A percentile compares a stretch with the other conserved stretches of the same genome.
These are phyloP conservation scores for Neosilurus hyrtlii DNA, from an alignment of 2,797 vertebrate genomes.

Conservation along the genomic window DNA sequence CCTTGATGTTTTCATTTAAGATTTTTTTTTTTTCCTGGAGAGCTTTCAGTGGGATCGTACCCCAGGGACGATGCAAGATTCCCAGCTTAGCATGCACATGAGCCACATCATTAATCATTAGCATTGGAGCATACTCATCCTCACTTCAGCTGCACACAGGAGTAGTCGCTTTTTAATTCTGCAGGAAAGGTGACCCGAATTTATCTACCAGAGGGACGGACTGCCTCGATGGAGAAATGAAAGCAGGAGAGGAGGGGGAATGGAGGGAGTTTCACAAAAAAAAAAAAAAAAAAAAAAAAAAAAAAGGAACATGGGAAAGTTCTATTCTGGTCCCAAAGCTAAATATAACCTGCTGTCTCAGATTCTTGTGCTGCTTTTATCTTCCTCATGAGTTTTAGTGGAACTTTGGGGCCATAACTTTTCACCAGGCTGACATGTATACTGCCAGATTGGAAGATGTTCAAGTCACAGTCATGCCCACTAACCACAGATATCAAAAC, in stretches of 20 bases:
- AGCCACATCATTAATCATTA: constrained; percentile 52
- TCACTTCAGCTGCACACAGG: constrained; percentile 42
- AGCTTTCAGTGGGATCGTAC: constrained; percentile 48
- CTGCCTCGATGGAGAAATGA: constrained; percentile 35
- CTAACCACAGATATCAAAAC: constrained; percentile 40
- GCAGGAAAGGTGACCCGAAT: constrained; percentile 31
- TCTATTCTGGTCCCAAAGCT: constrained; percentile 40
- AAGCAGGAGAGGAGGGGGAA: constrained; percentile 2
- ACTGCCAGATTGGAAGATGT: constrained; percentile 23
- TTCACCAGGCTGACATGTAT: constrained; percentile 46
- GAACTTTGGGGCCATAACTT: constrained; percentile 45
- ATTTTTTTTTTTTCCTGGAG: constrained; percentile 38
- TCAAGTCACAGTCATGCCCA: constrained; percentile 34
- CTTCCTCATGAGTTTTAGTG: constrained; percentile 45
- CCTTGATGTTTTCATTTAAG: constrained; percentile 54
- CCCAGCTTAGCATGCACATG: constrained; percentile 36
- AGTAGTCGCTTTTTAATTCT: constrained; percentile 45
- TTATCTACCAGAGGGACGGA: constrained; percentile 27
- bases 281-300: constrained; percentile 4
- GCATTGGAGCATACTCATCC: constrained; percentile 43
- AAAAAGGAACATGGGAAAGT: constrained; percentile 46
- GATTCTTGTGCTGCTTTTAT: constrained; percentile 42
- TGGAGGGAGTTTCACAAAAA: constrained; percentile 3
- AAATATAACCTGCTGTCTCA: constrained; percentile 49
- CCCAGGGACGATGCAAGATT: constrained; percentile 47